Evolutionary conservation across 2,888 invertebrate species (phyloP), one percentile per base, ranked within the genome.

Genomic region (Elegia similella): DNA sequence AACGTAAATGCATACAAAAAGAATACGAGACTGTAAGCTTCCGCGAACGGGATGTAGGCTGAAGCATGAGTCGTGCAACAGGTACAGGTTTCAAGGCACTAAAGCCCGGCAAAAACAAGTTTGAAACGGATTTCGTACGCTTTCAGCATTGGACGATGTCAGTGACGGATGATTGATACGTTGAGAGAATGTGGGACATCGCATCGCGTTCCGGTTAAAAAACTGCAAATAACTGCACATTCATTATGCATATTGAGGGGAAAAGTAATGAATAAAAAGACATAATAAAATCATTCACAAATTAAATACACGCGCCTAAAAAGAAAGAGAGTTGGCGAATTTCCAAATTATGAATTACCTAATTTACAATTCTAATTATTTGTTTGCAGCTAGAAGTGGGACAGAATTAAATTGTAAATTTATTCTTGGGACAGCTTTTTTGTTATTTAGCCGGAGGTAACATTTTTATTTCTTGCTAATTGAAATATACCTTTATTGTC

Each of bases 1-100:
- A 90, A 88, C 85, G 87, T 82, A 88, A 92, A 90, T 88, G 90
- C 90, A 89, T 82, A 82, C 78, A 88, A 87, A 88, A 90, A 86
- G 83, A 83, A 85, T 84, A 84, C 81, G 80, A 82, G 75, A 65
- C 75, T 76, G 80, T 79, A 79, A 83, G 83, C 80, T 75, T 82
- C 75, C 80, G 77, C 74, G 73, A 77, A 73, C 75, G 75, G 76
- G 75, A 78, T 80, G 75, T 78, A 73, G 74, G 75, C 75, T 73
- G 70, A 62, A 62, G 61, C 71, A 67, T 61, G 61, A 64, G 60
- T 62, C 64, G 75, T 66, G 86, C 88, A 89, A 88, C 89, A 89
- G 88, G 88, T 89, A 82, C 76, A 75, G 73, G 67, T 74, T 78
- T 73, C 70, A 63, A 16, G 16, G 42, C 47, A n/a, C 15, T 15